phyloP scores from a whole-genome alignment of 2,888 invertebrate species.

The Zele albiditarsus region DNA sequence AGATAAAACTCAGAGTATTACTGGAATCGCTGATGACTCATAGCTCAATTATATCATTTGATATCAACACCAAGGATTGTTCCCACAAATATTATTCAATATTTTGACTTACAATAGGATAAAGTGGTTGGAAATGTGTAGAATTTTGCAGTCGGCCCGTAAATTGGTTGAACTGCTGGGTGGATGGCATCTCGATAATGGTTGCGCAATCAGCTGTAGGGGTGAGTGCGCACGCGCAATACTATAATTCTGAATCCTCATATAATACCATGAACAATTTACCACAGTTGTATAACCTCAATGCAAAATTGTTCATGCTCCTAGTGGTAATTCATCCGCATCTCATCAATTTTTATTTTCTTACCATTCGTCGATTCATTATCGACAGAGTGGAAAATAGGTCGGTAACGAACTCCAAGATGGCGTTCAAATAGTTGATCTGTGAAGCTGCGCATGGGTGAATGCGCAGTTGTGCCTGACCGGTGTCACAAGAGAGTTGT shows the following conservation, averaged over 20 bases:
- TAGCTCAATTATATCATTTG: neutral
- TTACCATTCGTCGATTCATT: neutral
- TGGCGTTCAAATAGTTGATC: neutral
- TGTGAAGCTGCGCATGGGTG: conserved; percentile 25
- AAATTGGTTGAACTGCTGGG: conserved; percentile 54
- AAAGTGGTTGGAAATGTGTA: conserved; percentile 52
- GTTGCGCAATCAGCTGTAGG: conserved; percentile 46
- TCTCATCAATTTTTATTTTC: neutral
- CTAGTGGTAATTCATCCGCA: neutral
- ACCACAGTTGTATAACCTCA: neutral
- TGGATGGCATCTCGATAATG: conserved; percentile 53
- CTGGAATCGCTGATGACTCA: no score
- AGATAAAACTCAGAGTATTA: no score
- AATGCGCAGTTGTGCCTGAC: conserved; percentile 31
- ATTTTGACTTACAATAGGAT: conserved; percentile 55
- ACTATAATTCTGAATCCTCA: neutral
- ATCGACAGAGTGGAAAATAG: neutral
- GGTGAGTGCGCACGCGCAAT: neutral
- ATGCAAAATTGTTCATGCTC: neutral
- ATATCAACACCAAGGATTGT: neutral
- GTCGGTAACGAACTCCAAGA: neutral
- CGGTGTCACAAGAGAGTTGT: conserved; percentile 37
- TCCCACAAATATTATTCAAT: neutral
- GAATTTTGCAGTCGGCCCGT: conserved; percentile 56
- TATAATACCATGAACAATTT: neutral